Evolutionary conservation across 2,888 invertebrate species (phyloP).

Genomic region (Pegoplata infirma): DNA sequence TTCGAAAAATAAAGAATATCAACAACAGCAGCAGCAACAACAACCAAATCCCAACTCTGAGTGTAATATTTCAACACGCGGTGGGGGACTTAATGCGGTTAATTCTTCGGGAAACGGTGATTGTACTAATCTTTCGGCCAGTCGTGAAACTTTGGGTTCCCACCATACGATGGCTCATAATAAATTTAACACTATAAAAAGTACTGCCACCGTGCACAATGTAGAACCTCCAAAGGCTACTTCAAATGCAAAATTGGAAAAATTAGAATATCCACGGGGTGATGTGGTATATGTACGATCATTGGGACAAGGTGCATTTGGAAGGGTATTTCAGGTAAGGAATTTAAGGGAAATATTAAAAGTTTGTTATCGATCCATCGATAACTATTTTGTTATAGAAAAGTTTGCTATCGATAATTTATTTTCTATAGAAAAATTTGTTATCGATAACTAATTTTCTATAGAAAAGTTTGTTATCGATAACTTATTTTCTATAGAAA

Average conservation of each 20-base stretch:
- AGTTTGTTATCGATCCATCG: too few species aligned
- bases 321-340: conserved; percentile 92
- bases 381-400: too few species aligned
- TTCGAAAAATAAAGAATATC: conserved; percentile 77
- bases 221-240: conserved; percentile 87
- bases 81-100: conserved; percentile 29
- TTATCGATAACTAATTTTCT: too few species aligned
- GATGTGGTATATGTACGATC: conserved; percentile 96
- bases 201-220: conserved; percentile 85
- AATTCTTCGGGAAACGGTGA: conserved; percentile 63
- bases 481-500: too few species aligned
- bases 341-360: background rate
- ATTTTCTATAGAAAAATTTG: too few species aligned
- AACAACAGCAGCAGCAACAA: conserved; percentile 69
- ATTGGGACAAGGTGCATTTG: conserved; percentile 96
- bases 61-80: conserved; percentile 71
- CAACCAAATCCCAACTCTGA: conserved; percentile 65
- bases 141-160: conserved; percentile 74
- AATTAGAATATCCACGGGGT: conserved; percentile 95
- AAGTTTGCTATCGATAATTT: too few species aligned
- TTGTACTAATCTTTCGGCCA: conserved; percentile 71
- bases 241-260: conserved; percentile 94
- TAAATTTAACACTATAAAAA: conserved; percentile 81
- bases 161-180: conserved; percentile 61
- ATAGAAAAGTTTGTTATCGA: too few species aligned